Base-by-base conservation (phyloP, 2,888 invertebrate genomes). In the Cerceris rybyensis region DNA sequence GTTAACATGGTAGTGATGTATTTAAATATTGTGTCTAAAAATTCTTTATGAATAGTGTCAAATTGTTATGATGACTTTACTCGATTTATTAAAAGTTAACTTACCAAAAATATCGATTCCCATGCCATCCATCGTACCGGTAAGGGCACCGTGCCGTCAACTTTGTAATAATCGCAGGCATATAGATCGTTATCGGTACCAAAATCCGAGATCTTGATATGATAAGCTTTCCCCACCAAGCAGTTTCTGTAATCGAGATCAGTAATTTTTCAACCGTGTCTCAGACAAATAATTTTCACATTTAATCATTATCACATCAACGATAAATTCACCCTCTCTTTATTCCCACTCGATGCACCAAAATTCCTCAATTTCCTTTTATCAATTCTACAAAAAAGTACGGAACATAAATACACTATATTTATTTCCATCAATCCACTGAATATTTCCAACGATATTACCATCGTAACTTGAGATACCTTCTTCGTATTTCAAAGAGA, bases 81-180 rank as follows among this genome's bases (percentile, higher is more conserved):
- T 72, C 13, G 58, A 11, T 16, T n/a, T 17, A 9, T 14, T 39
- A 17, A 8, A 46, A 63, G 66, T 39, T 13, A 64, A 67, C 89
- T 93, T 89, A 94, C 94, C 89, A 95, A 92, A 82, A 96, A 94
- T 73, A 97, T 95, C 0, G 96, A 95, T 92, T 98, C 98, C 97
- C 97, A 97, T 0, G 97, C 96, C 94, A 97, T 97, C 98, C 98
- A 98, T 61, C 98, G 94, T 70, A 98, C 94, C 0, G 98, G 98
- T 85, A 98, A 93, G 1, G 96, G 95, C 66, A 96, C 95, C 43
- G 95, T 94, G 0, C 96, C 97, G 87, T 96, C 97, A 43, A 96
- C 94, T 90, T 96, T 95, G 93, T 96, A 97, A 92, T 98, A 98
- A 92, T 98, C 98, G 78, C 94, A 93, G 7, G 95, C 94, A 91